Evolutionary conservation across 2,888 invertebrate species (phyloP).

Genomic region (Hofmannophila pseudospretella): DNA sequence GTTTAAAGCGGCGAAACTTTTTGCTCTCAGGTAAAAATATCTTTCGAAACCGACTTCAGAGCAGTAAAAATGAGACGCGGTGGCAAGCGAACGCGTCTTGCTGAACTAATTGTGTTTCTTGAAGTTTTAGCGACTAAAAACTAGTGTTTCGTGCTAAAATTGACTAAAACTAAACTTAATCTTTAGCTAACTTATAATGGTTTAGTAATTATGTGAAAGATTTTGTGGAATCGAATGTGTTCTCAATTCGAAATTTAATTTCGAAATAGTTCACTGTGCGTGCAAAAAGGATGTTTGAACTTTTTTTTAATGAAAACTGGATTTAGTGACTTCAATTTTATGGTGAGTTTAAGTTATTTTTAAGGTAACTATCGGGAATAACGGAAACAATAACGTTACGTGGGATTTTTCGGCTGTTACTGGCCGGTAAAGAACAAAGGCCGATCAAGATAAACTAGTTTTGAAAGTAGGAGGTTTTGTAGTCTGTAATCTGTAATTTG

Average conservation of each 20-base stretch:
- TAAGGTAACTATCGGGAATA: slow-evolving; percentile 10
- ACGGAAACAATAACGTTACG: slow-evolving; percentile 2
- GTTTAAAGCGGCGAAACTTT: slow-evolving; percentile 34
- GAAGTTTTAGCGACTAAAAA: slow-evolving; percentile 13
- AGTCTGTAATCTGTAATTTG: slow-evolving; percentile 31
- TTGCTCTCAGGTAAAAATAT: slow-evolving; percentile 75
- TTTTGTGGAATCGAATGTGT: neutral
- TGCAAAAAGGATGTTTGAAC: slow-evolving; percentile 37
- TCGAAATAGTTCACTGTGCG: slow-evolving; percentile 30
- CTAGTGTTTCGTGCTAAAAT: slow-evolving; percentile 3
- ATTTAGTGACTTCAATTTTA: slow-evolving; percentile 43
- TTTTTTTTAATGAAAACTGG: slow-evolving; percentile 37
- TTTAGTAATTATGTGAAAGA: neutral
- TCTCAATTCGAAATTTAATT: slow-evolving; percentile 21
- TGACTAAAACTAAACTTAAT: neutral
- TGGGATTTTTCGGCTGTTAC: slow-evolving; percentile 1
- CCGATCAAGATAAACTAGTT: slow-evolving; percentile 47
- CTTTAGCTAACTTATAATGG: neutral
- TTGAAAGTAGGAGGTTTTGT: slow-evolving; percentile 44
- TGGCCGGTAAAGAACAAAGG: slow-evolving; percentile 47
- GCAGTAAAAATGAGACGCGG: slow-evolving; percentile 62
- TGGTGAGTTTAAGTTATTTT: slow-evolving; percentile 37
- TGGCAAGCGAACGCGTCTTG: slow-evolving; percentile 32
- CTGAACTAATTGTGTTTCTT: slow-evolving; percentile 4
- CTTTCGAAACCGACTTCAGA: slow-evolving; percentile 40